Evolutionary conservation across 1,140 invertebrate species (phyloP), one percentile per base, ranked within the genome.

Genomic region (Aphaenogaster floridana): DNA sequence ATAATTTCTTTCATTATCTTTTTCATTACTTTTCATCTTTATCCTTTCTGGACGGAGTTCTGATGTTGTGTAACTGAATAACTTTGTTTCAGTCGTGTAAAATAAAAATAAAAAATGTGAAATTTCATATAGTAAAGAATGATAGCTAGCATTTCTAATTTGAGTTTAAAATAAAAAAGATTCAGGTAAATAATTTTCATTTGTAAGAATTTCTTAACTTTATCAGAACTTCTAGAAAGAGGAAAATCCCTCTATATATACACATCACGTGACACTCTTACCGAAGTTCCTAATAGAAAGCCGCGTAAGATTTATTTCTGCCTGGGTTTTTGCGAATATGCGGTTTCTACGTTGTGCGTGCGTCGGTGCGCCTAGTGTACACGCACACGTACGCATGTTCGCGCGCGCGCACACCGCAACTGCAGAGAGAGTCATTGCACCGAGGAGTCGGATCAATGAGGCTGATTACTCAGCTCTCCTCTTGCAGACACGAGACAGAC

Each of bases 391-490:
- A 66, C 9, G n/a, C 13, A n/a, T 21, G 9, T 34, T 28, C 3
- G 68, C 52, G 39, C 52, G 63, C 63, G 52, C 59, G 45, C 45
- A 72, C 13, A 15, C 17, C 79, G 48, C 21, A 72, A 71, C 66
- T 57, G 42, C 48, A 28, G 66, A 77, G 42, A 66, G 79, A 87
- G 86, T 87, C 86, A 85, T 85, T 87, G 86, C 80, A 85, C 86
- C 86, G 80, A 63, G 57, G 45, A 87, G 86, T 54, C 50, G 80
- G 86, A 87, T 87, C 86, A 87, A 87, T 87, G 86, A 87, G 80
- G 48, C 69, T 74, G 86, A 87, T 87, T 87, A 87, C 86, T 87
- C 71, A 69, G 66, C 42, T 69, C 59, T 78, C 59, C 83, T 86
- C 83, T 71, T 28, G 54, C 54, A 83, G 86, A 83, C 78, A 54